A percentile compares a stretch with the other conserved stretches of the same genome.
phyloP scores from a whole-genome alignment of 35 echinoderm and acorn worm genomes.

The Patiria miniata region DNA sequence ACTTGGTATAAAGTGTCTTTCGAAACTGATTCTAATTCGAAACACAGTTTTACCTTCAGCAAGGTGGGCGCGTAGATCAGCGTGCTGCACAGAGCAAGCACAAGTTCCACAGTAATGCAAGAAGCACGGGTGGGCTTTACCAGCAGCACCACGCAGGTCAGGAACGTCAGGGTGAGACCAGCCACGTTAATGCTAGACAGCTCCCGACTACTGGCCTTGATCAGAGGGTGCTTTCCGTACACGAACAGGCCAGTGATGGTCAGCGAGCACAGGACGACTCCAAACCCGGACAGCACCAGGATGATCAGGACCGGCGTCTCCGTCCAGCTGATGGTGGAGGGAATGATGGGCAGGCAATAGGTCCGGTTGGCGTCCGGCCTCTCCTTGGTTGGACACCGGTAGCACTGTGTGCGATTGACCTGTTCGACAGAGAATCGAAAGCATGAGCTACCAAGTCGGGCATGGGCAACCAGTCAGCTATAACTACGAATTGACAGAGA shows the following conservation, averaged over 20 bases:
- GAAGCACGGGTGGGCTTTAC: not conserved
- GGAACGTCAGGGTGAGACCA: slow-evolving; percentile 15
- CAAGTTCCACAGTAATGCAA: not conserved
- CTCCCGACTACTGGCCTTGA: slow-evolving; percentile 42
- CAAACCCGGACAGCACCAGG: not conserved
- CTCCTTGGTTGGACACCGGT: not conserved
- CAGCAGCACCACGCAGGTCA: not conserved
- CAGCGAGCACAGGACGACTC: not conserved
- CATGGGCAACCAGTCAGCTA: no score
- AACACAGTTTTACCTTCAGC: slow-evolving; percentile 15
- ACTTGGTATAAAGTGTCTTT: no score
- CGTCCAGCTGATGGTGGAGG: not conserved
- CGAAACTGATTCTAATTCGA: no score
- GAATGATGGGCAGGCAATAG: not conserved
- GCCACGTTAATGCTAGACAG: slow-evolving; percentile 31
- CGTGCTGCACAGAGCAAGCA: not conserved
- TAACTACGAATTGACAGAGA: no score
- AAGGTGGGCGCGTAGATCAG: slow-evolving; percentile 25
- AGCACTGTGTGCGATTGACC: not conserved
- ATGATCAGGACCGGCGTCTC: not conserved
- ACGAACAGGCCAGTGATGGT: slow-evolving; percentile 1
- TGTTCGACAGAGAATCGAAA: not conserved
- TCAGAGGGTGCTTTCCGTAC: slow-evolving; percentile 31
- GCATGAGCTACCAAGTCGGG: not conserved
- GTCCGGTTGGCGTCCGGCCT: not conserved